These are phyloP conservation scores for Chloromyia formosa DNA, from an alignment of 2,888 invertebrate genomes.

Conservation along the genomic window DNA sequence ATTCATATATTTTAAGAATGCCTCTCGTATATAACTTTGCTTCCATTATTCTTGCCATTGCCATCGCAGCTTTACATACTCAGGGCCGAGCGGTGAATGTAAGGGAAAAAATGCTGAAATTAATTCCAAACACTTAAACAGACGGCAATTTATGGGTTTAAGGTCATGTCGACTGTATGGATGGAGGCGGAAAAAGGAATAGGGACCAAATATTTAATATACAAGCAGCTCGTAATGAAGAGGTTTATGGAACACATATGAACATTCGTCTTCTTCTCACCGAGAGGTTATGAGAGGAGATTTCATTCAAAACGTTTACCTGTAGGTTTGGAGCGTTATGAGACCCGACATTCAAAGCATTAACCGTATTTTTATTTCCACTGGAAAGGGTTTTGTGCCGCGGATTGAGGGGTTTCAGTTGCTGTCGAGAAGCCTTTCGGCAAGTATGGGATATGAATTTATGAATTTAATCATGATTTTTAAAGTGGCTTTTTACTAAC, in stretches of 20 bases:
- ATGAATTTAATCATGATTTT: too few species aligned
- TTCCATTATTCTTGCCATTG: too few species aligned
- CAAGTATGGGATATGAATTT: too few species aligned
- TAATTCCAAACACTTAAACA: constrained; percentile 47
- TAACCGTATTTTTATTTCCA: too few species aligned
- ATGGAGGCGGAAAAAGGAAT: background rate
- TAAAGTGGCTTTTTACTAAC: too few species aligned
- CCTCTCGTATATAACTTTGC: too few species aligned
- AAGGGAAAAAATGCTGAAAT: constrained; percentile 38
- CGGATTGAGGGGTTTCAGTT: too few species aligned
- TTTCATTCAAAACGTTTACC: constrained; percentile 6
- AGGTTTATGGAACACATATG: background rate
- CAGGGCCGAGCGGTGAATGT: background rate
- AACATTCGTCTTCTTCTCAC: constrained; percentile 19
- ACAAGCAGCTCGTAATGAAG: background rate
- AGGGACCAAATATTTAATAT: background rate
- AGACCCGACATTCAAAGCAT: too few species aligned
- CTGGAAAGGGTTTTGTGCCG: too few species aligned
- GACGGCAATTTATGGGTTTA: constrained; percentile 45
- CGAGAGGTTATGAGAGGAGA: constrained; percentile 1
- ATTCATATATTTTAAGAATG: background rate
- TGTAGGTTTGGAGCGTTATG: too few species aligned
- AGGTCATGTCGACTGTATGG: constrained; percentile 13
- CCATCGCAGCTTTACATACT: too few species aligned
- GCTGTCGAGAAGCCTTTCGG: too few species aligned